Evolutionary conservation across 2,888 invertebrate genomes (phyloP).

Genomic region (Andrena camellia): DNA sequence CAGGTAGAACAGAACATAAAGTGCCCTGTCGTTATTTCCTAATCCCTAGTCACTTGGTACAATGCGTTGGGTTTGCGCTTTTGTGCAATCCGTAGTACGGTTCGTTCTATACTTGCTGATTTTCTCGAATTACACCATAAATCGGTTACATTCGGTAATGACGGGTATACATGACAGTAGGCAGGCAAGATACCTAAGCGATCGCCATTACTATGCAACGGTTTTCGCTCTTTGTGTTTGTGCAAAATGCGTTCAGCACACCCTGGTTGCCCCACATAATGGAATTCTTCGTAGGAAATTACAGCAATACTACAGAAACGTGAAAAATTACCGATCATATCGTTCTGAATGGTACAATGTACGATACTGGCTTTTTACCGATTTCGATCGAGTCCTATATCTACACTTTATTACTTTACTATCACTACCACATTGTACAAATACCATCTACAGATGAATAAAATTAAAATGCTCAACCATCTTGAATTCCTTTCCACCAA

Average conservation of each 20-base stretch:
- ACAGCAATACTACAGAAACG: too few relatives aligned
- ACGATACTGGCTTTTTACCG: not conserved
- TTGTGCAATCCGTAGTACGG: constrained; percentile 1
- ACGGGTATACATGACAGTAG: constrained; percentile 5
- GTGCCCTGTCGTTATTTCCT: not conserved
- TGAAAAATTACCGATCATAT: constrained; percentile 11
- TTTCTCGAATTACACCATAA: constrained; percentile 67
- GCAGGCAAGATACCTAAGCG: not conserved
- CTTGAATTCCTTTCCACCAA: too few relatives aligned
- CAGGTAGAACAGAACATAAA: constrained; percentile 23
- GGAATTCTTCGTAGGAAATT: too few relatives aligned
- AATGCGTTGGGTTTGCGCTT: not conserved
- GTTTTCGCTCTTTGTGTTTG: not conserved
- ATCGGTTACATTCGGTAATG: constrained; percentile 61
- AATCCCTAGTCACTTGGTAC: not conserved
- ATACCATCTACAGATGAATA: too few relatives aligned
- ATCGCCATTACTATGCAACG: not conserved
- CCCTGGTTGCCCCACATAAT: too few relatives aligned
- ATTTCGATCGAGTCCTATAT: too few relatives aligned
- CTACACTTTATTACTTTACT: too few relatives aligned
- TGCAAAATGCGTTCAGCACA: not conserved
- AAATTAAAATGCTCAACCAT: too few relatives aligned
- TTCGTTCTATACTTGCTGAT: constrained; percentile 45
- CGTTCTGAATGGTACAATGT: not conserved
- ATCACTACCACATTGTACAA: too few relatives aligned